A percentile compares a stretch with the other conserved stretches of the same genome.
Conservation (phyloP, 2,113 vertebrate species). For the Malurus melanocephalus region DNA sequence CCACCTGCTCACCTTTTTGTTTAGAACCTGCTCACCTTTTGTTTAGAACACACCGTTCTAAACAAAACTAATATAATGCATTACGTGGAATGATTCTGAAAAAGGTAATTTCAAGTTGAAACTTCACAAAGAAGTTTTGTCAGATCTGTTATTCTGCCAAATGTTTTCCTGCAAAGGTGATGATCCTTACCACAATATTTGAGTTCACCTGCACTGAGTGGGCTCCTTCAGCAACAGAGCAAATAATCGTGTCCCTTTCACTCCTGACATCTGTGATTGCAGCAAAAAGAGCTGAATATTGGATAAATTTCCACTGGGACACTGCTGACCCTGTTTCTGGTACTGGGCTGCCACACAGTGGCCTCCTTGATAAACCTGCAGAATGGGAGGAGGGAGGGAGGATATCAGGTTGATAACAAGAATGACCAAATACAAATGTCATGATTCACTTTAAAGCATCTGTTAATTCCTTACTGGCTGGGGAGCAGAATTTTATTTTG, state of each 20-base stretch:
- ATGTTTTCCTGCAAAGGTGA: background rate
- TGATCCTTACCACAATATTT: background rate
- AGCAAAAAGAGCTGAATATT: too few relatives aligned
- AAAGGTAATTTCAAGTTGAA: background rate
- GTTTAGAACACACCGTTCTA: too few relatives aligned
- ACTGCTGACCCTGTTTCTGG: conserved; percentile 6
- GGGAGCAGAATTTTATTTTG: background rate
- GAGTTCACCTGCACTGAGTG: background rate
- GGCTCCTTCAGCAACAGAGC: background rate
- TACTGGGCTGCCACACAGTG: conserved; percentile 40
- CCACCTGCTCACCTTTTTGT: too few relatives aligned
- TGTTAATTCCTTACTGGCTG: background rate
- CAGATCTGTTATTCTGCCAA: background rate
- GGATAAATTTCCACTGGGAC: background rate
- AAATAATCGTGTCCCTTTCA: background rate
- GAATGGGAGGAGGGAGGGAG: background rate
- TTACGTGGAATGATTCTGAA: background rate
- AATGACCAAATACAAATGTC: background rate
- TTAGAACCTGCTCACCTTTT: too few relatives aligned
- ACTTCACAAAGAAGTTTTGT: background rate
- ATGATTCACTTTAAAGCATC: background rate
- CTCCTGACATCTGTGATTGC: background rate
- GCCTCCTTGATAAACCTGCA: background rate
- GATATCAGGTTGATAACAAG: background rate
- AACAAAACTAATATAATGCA: background rate